Base-by-base conservation (phyloP, 2,888 invertebrate species). In the Beris chalybata region DNA sequence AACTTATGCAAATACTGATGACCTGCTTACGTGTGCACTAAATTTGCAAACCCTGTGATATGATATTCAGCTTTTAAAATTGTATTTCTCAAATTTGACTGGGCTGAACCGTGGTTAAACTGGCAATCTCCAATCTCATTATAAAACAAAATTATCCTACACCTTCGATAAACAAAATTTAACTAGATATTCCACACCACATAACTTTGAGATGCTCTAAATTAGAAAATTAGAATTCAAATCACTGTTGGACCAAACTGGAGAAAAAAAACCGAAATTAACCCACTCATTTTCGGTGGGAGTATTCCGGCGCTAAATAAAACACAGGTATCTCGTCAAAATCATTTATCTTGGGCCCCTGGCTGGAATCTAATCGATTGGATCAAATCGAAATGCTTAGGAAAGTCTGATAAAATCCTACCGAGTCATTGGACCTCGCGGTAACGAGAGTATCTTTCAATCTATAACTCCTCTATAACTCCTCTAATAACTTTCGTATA, bases 281-380 rank as follows among this genome's bases (percentile, higher is more conserved):
- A 48, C 50, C 50, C 48, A 59, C 12, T 50, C 48, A 48, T 48
- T 15, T 59, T 31, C 15, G 38, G 61, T 61, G 38, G 61, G 52
- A 50, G 61, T 61, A 52, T 32, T 50, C 61, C 61, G 61, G 61
- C 61, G 61, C 61, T 61, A 61, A 61, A 61, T 52, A 44, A 61
- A 61, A 61, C 61, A 61, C 61, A 22, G 52, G 61, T 61, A 32
- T 52, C 52, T 52, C 52, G 61, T 61, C 15, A 52, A 61, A 61
- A 61, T 61, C 61, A 61, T 61, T 61, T 61, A 61, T 61, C 50
- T 38, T 15, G 38, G 52, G 50, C 52, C 61, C 61, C 61, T 61
- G 52, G 61, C 52, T 31, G 50, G 43, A 61, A 61, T 50, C 61
- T 50, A 50, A 61, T 61, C 61, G 52, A 61, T 61, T 61, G 61